phyloP scores from a whole-genome alignment of 2,888 invertebrate genomes.

The Cantharis lateralis region DNA sequence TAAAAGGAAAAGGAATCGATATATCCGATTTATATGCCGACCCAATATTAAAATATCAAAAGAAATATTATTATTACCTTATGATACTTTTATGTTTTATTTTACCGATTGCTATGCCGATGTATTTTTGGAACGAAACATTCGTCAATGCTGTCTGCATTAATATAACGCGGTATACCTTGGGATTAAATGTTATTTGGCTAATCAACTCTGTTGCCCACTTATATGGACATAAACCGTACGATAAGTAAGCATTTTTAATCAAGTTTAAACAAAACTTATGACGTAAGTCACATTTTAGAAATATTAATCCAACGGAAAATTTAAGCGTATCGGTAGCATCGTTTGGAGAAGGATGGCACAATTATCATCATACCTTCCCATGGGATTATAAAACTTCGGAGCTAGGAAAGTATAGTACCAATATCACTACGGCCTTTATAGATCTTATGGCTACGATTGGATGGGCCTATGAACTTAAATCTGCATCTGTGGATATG shows the following conservation, averaged over 20 bases:
- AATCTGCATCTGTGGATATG: conserved; percentile 68
- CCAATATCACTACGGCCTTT: conserved; percentile 64
- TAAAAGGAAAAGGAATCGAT: conserved; percentile 84
- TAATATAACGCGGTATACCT: conserved; percentile 71
- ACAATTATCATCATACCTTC: conserved; percentile 93
- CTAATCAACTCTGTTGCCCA: conserved; percentile 79
- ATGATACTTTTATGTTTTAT: conserved; percentile 79
- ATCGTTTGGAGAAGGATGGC: conserved; percentile 78
- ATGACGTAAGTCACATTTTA: neutral
- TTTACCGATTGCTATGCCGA: conserved; percentile 75
- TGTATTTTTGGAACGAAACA: conserved; percentile 77
- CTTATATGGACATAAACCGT: conserved; percentile 73
- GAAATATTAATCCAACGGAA: conserved; percentile 74
- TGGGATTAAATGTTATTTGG: conserved; percentile 5
- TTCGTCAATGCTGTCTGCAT: conserved; percentile 70
- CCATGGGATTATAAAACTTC: conserved; percentile 88
- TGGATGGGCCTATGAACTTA: conserved; percentile 79
- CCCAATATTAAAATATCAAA: conserved; percentile 84
- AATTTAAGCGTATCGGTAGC: conserved; percentile 74
- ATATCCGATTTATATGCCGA: conserved; percentile 82
- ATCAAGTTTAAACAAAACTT: neutral
- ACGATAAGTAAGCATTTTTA: conserved; percentile 65
- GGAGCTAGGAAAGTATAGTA: conserved; percentile 67
- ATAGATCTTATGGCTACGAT: conserved; percentile 72
- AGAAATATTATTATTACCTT: conserved; percentile 78